Base-by-base conservation (phyloP, 2,113 vertebrate genomes). In the Daboia siamensis region DNA sequence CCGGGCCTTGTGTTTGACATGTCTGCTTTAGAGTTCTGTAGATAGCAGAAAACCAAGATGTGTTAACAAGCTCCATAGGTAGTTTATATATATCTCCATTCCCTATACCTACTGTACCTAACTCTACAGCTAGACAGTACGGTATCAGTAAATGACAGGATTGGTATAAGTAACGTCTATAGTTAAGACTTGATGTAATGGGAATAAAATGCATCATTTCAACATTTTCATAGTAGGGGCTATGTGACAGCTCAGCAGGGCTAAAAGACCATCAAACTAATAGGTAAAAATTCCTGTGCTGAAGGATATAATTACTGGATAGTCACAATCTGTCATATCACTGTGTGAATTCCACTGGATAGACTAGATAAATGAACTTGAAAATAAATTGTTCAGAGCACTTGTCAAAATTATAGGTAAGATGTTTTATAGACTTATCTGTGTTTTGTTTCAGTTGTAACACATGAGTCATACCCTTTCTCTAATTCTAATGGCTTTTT, bases 191-290 rank as follows among this genome's bases (percentile, higher is more conserved):
- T 94, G 86, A 56, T 89, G 87, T 96, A 97, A 95, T 92, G 89
- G 91, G 92, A 95, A 95, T 96, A 95, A 96, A 96, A 51, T 94
- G 56, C 95, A 94, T 95, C 0, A 95, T 97, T 97, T 96, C 74
- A 90, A 94, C 92, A 92, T 95, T 93, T 92, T 96, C 93, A 17
- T 93, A 88, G 93, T 57, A 91, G 93, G 94, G 88, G 6, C 52
- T 94, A 46, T 90, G 89, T 57, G 12, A 90, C 93, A 92, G 85
- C 94, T 95, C 95, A 96, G 95, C 95, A 95, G 94, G 74, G 93
- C 80, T 93, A 92, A 87, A 92, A 96, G 89, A 91, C 90, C 90
- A 93, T 91, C 80, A 94, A 89, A 29, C 8, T 89, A 93, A 57
- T 61, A 87, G 87, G 93, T 93, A 94, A 96, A 94, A 85, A 93